Evolutionary conservation across 1,140 invertebrate species (phyloP).

Genomic region (Sesamia nonagrioides): DNA sequence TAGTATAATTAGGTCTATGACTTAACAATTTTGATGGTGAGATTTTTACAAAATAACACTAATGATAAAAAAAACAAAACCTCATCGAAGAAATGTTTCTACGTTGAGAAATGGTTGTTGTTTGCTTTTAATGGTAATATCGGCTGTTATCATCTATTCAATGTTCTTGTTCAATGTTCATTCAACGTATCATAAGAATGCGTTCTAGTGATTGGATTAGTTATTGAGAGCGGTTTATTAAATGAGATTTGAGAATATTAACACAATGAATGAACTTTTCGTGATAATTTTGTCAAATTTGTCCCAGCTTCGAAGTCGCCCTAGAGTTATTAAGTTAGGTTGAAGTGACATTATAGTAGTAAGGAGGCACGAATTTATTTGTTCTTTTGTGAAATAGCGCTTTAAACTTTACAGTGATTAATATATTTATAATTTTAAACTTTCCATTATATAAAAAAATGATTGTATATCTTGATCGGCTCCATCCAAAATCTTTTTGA

Average conservation of each 20-base stretch:
- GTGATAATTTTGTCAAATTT: background rate
- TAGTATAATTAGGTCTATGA: too few species aligned
- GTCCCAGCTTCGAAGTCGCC: slow-evolving; percentile 16
- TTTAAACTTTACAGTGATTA: slow-evolving; percentile 77
- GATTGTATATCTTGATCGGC: slow-evolving; percentile 61
- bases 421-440: slow-evolving; percentile 77
- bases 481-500: slow-evolving; percentile 69
- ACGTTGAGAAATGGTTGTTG: too few species aligned
- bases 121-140: too few species aligned
- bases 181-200: too few species aligned
- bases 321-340: slow-evolving; percentile 70
- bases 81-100: too few species aligned
- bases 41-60: too few species aligned
- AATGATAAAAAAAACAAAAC: too few species aligned
- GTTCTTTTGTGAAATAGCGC: slow-evolving; percentile 83
- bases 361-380: slow-evolving; percentile 87
- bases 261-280: background rate
- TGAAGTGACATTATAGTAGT: slow-evolving; percentile 79
- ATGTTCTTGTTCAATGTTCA: too few species aligned
- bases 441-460: slow-evolving; percentile 63
- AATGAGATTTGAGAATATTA: background rate
- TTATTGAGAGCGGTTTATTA: too few species aligned
- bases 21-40: too few species aligned
- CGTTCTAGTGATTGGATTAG: too few species aligned
- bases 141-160: too few species aligned